Percentiles rank a stretch among this genome's conserved stretches.
phyloP scores from a whole-genome alignment of 2,888 invertebrate genomes.

The Lampropteryx suffumata region DNA sequence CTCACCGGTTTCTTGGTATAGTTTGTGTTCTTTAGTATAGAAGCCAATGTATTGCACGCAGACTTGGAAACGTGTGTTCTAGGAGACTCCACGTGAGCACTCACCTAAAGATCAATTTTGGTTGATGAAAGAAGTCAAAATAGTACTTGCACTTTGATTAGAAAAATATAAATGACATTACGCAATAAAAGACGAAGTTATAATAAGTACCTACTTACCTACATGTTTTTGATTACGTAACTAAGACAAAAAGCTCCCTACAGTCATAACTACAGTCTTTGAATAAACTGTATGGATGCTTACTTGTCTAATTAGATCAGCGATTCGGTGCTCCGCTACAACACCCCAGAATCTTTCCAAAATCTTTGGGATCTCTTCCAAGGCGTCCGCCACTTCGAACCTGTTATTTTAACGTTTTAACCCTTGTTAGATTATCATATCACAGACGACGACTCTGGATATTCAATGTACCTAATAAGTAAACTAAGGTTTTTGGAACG shows the following conservation, averaged over 20 bases:
- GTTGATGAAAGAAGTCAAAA: constrained; percentile 39
- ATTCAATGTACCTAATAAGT: too few species aligned
- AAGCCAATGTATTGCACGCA: constrained; percentile 63
- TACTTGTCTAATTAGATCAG: constrained; percentile 70
- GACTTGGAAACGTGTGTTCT: constrained; percentile 64
- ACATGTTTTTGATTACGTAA: too few species aligned
- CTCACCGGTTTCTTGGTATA: constrained; percentile 74
- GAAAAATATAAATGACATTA: too few species aligned
- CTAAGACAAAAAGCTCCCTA: too few species aligned
- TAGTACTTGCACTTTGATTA: too few species aligned
- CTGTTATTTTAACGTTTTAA: constrained; percentile 41
- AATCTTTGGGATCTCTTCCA: constrained; percentile 59
- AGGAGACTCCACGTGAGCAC: constrained; percentile 64
- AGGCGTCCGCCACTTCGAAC: constrained; percentile 60
- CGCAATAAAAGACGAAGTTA: too few species aligned
- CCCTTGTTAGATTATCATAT: too few species aligned
- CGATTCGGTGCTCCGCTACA: constrained; percentile 62
- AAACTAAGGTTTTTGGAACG: too few species aligned
- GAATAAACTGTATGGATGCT: neutral
- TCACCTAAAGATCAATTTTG: constrained; percentile 46
- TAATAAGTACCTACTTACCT: too few species aligned
- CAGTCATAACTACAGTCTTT: too few species aligned
- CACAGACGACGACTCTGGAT: too few species aligned
- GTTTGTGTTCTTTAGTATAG: constrained; percentile 67
- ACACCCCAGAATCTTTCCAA: constrained; percentile 65